A percentile compares a stretch with the other conserved stretches of the same genome.
phyloP scores from a whole-genome alignment of 2,888 invertebrate species.

The Leptogaster cylindrica region DNA sequence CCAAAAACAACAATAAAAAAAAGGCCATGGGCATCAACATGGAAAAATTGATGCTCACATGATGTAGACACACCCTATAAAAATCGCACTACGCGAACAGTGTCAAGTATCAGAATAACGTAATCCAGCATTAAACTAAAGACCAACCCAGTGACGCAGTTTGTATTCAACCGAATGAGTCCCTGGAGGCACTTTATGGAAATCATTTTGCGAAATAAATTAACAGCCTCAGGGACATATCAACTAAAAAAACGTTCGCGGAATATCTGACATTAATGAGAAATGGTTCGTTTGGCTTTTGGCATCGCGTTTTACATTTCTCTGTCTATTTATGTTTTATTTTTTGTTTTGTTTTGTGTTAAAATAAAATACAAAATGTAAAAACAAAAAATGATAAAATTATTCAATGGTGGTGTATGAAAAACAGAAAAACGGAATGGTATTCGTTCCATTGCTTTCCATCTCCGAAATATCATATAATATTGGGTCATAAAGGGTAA shows the following conservation, averaged over 20 bases:
- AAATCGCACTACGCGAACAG: conserved; percentile 24
- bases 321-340: conserved; percentile 36
- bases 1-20: too few relatives aligned
- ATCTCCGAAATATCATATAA: conserved; percentile 16
- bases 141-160: conserved; percentile 43
- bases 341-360: too few relatives aligned
- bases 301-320: conserved; percentile 37
- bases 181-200: conserved; percentile 51
- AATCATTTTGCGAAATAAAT: conserved; percentile 60
- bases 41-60: conserved; percentile 31
- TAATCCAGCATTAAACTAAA: conserved; percentile 38
- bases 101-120: conserved; percentile 37
- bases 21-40: conserved; percentile 4
- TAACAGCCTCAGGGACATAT: conserved; percentile 55
- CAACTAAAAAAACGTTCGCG: conserved; percentile 38
- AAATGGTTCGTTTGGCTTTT: conserved; percentile 42
- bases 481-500: conserved; percentile 10
- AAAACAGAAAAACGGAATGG: neutral
- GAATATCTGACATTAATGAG: conserved; percentile 41
- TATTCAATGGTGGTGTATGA: conserved; percentile 24
- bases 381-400: conserved; percentile 37
- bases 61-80: conserved; percentile 16
- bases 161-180: conserved; percentile 43
- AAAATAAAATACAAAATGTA: too few relatives aligned
- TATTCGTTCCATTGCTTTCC: neutral